Evolutionary conservation across 2,113 vertebrate genomes (phyloP).

Genomic region (Muntiacus reevesi): DNA sequence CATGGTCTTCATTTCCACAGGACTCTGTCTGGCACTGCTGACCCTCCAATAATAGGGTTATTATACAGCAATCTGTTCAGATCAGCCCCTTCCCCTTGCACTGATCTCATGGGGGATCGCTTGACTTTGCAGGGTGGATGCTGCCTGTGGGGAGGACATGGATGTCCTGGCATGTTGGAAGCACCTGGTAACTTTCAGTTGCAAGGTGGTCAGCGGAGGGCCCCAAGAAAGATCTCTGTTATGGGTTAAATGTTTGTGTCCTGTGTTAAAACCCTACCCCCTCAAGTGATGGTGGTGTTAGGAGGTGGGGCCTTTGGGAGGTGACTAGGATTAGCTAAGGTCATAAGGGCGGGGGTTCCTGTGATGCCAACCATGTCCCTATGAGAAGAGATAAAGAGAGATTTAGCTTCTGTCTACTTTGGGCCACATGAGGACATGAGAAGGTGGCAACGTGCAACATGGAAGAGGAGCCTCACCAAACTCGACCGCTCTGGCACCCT

Average conservation of each 20-base stretch:
- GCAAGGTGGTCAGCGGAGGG: background rate
- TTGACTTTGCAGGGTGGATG: background rate
- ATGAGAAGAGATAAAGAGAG: background rate
- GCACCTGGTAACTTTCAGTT: background rate
- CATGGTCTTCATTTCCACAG: background rate
- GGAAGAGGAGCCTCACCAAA: background rate
- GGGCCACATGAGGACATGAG: background rate
- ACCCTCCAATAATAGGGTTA: background rate
- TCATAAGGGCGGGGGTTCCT: background rate
- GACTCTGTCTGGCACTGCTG: background rate
- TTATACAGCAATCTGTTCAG: background rate
- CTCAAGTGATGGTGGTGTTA: background rate
- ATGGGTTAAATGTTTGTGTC: background rate
- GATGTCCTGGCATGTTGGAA: background rate
- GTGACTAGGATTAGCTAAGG: background rate
- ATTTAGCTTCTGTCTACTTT: background rate
- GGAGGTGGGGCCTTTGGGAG: background rate
- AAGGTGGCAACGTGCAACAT: background rate
- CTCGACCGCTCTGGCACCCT: background rate
- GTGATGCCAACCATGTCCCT: background rate
- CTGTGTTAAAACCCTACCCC: background rate
- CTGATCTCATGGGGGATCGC: rapidly evolving
- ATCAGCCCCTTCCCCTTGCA: background rate
- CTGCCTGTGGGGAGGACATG: background rate
- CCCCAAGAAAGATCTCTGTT: background rate